These are phyloP conservation scores for Zaprionus bogoriensis DNA, from an alignment of 2,888 invertebrate species.

Conservation along the genomic window DNA sequence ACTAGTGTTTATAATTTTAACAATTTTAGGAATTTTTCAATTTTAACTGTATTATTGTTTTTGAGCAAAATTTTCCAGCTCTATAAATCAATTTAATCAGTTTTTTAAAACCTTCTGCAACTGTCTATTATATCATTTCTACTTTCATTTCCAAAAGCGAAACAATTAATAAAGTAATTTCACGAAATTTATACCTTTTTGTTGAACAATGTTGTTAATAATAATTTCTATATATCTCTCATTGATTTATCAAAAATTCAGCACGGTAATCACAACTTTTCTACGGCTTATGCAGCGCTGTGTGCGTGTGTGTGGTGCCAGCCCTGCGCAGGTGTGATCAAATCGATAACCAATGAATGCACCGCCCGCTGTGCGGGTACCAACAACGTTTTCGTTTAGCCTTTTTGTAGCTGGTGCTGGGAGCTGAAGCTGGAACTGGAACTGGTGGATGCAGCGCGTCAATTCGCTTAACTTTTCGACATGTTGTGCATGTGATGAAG, in stretches of 20 bases:
- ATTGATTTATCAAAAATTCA: constrained; percentile 1
- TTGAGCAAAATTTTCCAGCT: too few relatives aligned
- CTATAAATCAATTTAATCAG: background rate
- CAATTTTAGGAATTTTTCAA: too few relatives aligned
- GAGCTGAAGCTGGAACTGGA: too few relatives aligned
- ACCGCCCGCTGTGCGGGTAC: constrained; percentile 26
- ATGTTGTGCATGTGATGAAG: constrained; percentile 77
- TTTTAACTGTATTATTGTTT: background rate
- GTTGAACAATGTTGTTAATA: background rate
- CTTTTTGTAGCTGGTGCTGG: background rate
- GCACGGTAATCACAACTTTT: background rate
- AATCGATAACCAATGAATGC: constrained; percentile 19
- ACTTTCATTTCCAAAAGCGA: background rate
- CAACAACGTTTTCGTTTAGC: constrained; percentile 1
- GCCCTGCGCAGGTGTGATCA: constrained; percentile 34
- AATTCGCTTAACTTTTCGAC: constrained; percentile 76
- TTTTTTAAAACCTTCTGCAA: background rate
- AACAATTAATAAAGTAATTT: background rate
- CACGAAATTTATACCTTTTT: background rate
- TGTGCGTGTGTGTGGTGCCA: background rate
- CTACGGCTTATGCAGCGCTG: background rate
- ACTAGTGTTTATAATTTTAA: too few relatives aligned
- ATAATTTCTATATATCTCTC: background rate
- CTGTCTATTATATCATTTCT: background rate
- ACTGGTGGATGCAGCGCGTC: constrained; percentile 50